Conservation (phyloP, 2,888 invertebrate species). For the Troglohyphantes excavatus region DNA sequence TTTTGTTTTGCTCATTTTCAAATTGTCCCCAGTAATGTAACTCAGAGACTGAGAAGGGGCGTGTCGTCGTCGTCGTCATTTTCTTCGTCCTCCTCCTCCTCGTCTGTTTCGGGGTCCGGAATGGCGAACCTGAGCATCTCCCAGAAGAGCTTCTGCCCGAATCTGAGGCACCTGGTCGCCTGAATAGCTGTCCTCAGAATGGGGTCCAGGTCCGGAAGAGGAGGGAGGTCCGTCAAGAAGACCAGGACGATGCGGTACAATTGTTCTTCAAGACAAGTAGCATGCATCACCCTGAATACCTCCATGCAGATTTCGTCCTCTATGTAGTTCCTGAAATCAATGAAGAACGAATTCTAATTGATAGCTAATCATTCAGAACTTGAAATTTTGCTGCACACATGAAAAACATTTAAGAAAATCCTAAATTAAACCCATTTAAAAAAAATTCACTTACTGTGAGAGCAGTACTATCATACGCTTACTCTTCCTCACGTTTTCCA, state of each 20-base stretch:
- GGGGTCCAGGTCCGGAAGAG: constrained; percentile 11
- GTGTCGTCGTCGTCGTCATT: too few species aligned
- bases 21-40: too few species aligned
- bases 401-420: too few species aligned
- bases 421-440: too few species aligned
- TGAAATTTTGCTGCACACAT: too few species aligned
- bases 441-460: constrained; percentile 43
- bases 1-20: too few species aligned
- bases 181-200: constrained; percentile 39
- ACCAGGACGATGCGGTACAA: constrained; percentile 47
- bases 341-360: too few species aligned
- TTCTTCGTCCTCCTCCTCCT: too few species aligned
- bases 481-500: constrained; percentile 28
- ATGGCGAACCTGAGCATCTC: constrained; percentile 60
- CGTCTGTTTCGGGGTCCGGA: not conserved
- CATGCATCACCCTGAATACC: constrained; percentile 24
- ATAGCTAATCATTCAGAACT: too few species aligned
- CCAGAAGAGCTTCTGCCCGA: constrained; percentile 57
- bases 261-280: constrained; percentile 29
- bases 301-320: constrained; percentile 32
- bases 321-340: constrained; percentile 33
- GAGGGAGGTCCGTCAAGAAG: constrained; percentile 11
- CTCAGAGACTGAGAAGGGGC: too few species aligned
- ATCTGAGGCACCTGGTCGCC: constrained; percentile 36
- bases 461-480: constrained; percentile 50